Percentiles rank a stretch among this genome's conserved stretches.
Conservation (phyloP, 2,888 invertebrate species). For the Halictus ligatus region DNA sequence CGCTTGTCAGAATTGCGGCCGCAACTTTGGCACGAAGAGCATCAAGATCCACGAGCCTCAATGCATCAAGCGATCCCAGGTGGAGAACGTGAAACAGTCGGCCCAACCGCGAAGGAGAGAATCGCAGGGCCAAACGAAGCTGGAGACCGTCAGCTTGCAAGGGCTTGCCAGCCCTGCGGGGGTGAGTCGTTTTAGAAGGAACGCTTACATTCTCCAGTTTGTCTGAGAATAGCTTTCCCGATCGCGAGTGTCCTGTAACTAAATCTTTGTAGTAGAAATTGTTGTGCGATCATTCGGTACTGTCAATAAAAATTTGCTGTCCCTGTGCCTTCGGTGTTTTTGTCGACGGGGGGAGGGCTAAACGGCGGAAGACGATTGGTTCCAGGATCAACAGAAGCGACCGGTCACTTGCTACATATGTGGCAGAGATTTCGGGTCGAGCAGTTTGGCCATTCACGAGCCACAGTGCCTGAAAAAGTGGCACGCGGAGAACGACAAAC, state of each 20-base stretch:
- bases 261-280: conserved; percentile 29
- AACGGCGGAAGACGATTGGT: conserved; percentile 42
- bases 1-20: conserved; percentile 88
- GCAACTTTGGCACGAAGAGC: conserved; percentile 88
- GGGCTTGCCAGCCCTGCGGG: conserved; percentile 55
- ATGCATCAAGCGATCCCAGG: conserved; percentile 88
- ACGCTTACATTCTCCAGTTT: conserved; percentile 45
- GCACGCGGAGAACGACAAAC: conserved; percentile 87
- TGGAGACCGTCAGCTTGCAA: conserved; percentile 24
- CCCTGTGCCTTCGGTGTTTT: conserved; percentile 12
- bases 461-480: conserved; percentile 89
- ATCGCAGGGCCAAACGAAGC: conserved; percentile 13
- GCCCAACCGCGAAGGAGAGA: conserved; percentile 21
- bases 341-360: conserved; percentile 8
- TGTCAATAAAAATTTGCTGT: conserved; percentile 35
- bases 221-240: conserved; percentile 4
- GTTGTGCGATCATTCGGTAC: background rate
- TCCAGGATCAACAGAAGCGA: conserved; percentile 68
- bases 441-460: conserved; percentile 88
- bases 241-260: conserved; percentile 4
- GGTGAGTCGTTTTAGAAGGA: conserved; percentile 68
- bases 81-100: conserved; percentile 83
- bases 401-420: conserved; percentile 88
- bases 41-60: conserved; percentile 89
- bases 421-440: conserved; percentile 88